A percentile compares a stretch with the other conserved stretches of the same genome.
These are phyloP conservation scores for Rhodeus uyekii DNA, from an alignment of 2,797 vertebrate species.

Conservation along the genomic window DNA sequence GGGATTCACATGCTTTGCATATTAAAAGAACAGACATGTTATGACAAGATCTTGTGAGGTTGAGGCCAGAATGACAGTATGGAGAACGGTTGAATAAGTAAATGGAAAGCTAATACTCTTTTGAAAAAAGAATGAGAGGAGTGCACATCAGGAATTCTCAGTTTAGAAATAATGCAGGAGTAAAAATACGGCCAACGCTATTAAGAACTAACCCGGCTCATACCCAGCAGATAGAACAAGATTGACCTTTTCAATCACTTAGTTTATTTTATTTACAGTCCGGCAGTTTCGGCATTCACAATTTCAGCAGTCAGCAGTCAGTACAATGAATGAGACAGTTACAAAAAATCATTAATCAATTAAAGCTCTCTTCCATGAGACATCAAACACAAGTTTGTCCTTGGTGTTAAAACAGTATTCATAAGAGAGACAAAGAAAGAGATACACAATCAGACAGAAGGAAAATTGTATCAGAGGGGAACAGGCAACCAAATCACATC, in stretches of 20 bases:
- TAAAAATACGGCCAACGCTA: conserved; percentile 4
- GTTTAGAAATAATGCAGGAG: conserved; percentile 33
- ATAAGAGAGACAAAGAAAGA: conserved; percentile 2
- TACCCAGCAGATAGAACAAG: neutral
- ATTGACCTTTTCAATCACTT: conserved; percentile 11
- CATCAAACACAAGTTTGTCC: neutral
- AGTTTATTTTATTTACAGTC: conserved; percentile 10
- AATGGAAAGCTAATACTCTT: conserved; percentile 18
- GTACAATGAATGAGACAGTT: neutral
- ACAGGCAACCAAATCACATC: neutral
- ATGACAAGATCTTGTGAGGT: conserved; percentile 3
- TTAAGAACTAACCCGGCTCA: neutral
- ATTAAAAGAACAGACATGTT: conserved; percentile 16
- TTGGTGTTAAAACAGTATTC: conserved; percentile 3
- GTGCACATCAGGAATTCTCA: neutral
- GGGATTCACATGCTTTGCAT: neutral
- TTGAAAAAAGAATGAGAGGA: neutral
- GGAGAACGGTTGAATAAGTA: conserved; percentile 26
- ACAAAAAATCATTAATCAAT: conserved; percentile 15
- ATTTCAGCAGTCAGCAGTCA: neutral
- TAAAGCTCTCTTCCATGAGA: neutral
- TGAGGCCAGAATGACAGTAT: neutral
- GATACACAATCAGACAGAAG: neutral
- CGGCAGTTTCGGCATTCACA: neutral
- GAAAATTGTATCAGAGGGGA: neutral